Percentiles rank a stretch among this genome's conserved stretches.
phyloP scores from a whole-genome alignment of 2,797 vertebrate species.

The Meriones psammophilus region DNA sequence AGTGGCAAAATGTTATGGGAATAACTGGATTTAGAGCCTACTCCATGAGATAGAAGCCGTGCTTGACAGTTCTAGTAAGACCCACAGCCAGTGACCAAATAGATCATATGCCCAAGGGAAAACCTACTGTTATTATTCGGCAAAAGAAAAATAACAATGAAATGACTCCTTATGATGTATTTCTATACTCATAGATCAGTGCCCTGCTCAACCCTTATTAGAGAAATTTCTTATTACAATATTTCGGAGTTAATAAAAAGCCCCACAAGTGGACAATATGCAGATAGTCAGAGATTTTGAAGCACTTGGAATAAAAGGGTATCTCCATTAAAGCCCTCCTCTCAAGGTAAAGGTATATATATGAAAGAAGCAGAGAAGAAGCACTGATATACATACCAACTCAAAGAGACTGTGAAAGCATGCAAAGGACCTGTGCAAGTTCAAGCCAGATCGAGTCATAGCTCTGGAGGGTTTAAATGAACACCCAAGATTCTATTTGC shows the following conservation, averaged over 20 bases:
- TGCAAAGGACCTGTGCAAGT: not conserved
- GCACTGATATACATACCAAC: not conserved
- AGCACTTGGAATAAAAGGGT: not conserved
- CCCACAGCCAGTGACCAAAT: not conserved
- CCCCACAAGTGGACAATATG: not conserved
- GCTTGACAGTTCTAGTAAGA: not conserved
- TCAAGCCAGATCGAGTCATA: not conserved
- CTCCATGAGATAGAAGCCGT: not conserved
- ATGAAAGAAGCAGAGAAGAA: not conserved
- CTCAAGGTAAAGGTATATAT: not conserved
- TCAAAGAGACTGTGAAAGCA: not conserved
- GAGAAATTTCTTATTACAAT: not conserved
- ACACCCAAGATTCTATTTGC: not conserved
- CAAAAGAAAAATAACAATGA: not conserved
- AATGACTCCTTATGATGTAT: not conserved
- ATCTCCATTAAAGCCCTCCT: not conserved
- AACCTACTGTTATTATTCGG: too few species aligned
- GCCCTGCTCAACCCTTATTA: not conserved
- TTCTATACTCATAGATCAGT: not conserved
- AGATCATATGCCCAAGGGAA: too few species aligned
- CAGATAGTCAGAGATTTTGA: not conserved
- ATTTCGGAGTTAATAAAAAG: not conserved
- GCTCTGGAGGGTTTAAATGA: not conserved
- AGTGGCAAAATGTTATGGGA: not conserved
- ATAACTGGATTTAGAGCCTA: not conserved